Percentiles rank a stretch among this genome's conserved stretches.
Conservation (phyloP, 1,140 invertebrate species). For the Listronotus bonariensis region DNA sequence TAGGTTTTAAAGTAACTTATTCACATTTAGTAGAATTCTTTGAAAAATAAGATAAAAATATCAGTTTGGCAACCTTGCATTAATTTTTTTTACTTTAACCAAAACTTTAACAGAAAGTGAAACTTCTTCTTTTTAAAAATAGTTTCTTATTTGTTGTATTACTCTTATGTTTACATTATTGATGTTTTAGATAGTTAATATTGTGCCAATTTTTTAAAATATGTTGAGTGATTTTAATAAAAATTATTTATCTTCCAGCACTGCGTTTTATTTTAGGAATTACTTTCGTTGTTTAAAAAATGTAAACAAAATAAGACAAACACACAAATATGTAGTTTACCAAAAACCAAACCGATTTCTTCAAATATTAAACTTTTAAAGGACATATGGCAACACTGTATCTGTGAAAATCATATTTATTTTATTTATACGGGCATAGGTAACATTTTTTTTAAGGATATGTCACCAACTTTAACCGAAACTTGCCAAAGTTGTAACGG, state of each 20-base stretch:
- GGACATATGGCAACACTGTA: too few species aligned
- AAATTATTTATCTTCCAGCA: slow-evolving; percentile 25
- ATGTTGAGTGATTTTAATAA: slow-evolving; percentile 37
- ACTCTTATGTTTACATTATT: slow-evolving; percentile 4
- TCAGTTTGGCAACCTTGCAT: not conserved
- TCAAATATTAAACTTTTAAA: too few species aligned
- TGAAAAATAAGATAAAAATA: too few species aligned
- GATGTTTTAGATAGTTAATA: slow-evolving; percentile 18
- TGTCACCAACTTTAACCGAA: slow-evolving; percentile 61
- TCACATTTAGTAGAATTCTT: not conserved
- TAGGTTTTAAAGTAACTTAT: too few species aligned
- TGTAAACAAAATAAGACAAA: slow-evolving; percentile 2
- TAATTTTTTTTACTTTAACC: not conserved
- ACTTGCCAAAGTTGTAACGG: slow-evolving; percentile 73
- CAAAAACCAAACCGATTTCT: too few species aligned
- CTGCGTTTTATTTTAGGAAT: not conserved
- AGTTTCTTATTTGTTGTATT: not conserved
- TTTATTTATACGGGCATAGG: too few species aligned
- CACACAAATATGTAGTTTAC: slow-evolving; percentile 6
- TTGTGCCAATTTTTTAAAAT: slow-evolving; percentile 36
- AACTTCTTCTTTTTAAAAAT: not conserved
- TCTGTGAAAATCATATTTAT: too few species aligned
- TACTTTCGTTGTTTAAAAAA: not conserved
- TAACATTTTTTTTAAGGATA: slow-evolving; percentile 39
- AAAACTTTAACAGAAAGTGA: not conserved